phyloP scores from a whole-genome alignment of 2,113 vertebrate genomes.

The Phrynosoma platyrhinos region DNA sequence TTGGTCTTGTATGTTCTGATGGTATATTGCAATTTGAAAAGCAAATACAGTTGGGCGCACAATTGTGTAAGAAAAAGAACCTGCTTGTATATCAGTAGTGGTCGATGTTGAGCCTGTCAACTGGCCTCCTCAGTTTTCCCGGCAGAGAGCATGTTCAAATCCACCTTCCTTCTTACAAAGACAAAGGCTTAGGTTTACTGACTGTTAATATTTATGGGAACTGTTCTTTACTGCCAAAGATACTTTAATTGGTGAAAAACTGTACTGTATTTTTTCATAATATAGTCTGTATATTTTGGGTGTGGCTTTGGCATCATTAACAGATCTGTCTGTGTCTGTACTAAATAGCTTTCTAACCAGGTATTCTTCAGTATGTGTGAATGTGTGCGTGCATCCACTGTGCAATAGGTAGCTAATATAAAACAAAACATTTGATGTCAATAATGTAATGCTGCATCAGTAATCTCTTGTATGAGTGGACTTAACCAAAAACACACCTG shows the following conservation, averaged over 20 bases:
- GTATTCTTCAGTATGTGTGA: not conserved
- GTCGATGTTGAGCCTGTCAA: slow-evolving; percentile 46
- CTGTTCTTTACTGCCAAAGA: not conserved
- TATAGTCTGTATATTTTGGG: not conserved
- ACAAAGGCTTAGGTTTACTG: not conserved
- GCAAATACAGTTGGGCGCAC: too few relatives aligned
- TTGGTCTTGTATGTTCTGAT: too few relatives aligned
- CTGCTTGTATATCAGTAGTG: slow-evolving; percentile 48
- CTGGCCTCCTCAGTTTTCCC: slow-evolving; percentile 40
- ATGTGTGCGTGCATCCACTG: too few relatives aligned
- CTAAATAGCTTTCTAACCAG: not conserved
- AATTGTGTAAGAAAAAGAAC: too few relatives aligned
- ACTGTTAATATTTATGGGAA: not conserved
- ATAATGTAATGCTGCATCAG: too few relatives aligned
- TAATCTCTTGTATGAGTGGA: too few relatives aligned
- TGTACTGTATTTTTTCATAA: not conserved
- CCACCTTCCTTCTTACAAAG: not conserved
- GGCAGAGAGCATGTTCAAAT: slow-evolving; percentile 41
- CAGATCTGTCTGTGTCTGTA: not conserved
- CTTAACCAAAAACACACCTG: too few relatives aligned
- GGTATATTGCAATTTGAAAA: too few relatives aligned
- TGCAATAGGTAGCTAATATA: too few relatives aligned
- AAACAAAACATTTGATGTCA: too few relatives aligned
- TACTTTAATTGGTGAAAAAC: too few relatives aligned
- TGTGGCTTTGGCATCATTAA: not conserved